phyloP scores from a whole-genome alignment of 2,888 invertebrate genomes.

The Octodonta nipae region DNA sequence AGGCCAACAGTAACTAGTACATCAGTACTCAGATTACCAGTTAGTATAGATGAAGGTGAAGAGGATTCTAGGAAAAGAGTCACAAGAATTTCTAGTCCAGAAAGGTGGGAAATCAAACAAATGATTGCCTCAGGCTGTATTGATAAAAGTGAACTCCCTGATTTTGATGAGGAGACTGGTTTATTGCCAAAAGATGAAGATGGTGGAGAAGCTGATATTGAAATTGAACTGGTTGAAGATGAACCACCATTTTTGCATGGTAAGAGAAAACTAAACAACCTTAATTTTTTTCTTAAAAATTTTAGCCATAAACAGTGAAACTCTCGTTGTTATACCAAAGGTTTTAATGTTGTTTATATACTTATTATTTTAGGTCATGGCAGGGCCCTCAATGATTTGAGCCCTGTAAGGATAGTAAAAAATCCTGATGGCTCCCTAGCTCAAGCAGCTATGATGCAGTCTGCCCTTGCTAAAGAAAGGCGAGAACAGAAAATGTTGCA shows the following conservation, averaged over 20 bases:
- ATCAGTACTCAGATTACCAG: slow-evolving; percentile 33
- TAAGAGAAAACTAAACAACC: slow-evolving; percentile 4
- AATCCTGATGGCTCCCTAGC: slow-evolving; percentile 98
- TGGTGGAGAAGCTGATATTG: slow-evolving; percentile 91
- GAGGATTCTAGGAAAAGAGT: slow-evolving; percentile 71
- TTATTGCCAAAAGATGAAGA: slow-evolving; percentile 80
- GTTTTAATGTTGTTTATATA: background rate
- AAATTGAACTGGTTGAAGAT: slow-evolving; percentile 64
- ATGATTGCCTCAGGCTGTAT: slow-evolving; percentile 88
- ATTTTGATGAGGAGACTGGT: slow-evolving; percentile 95
- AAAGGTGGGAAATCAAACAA: slow-evolving; percentile 82
- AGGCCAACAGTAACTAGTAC: slow-evolving; percentile 56
- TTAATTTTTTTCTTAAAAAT: background rate
- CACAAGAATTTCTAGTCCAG: slow-evolving; percentile 87
- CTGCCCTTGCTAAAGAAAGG: slow-evolving; percentile 91
- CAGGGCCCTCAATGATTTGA: slow-evolving; percentile 77
- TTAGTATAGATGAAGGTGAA: slow-evolving; percentile 58
- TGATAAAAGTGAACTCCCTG: slow-evolving; percentile 86
- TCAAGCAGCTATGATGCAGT: slow-evolving; percentile 99
- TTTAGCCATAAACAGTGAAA: no score
- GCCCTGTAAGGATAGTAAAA: slow-evolving; percentile 89
- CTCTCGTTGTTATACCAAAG: slow-evolving; percentile 2
- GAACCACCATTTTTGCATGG: slow-evolving; percentile 93
- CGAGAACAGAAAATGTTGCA: slow-evolving; percentile 94
- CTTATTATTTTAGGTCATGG: slow-evolving; percentile 45